These are phyloP conservation scores for Borostomias antarcticus DNA, from an alignment of 2,797 vertebrate species.

Conservation along the genomic window DNA sequence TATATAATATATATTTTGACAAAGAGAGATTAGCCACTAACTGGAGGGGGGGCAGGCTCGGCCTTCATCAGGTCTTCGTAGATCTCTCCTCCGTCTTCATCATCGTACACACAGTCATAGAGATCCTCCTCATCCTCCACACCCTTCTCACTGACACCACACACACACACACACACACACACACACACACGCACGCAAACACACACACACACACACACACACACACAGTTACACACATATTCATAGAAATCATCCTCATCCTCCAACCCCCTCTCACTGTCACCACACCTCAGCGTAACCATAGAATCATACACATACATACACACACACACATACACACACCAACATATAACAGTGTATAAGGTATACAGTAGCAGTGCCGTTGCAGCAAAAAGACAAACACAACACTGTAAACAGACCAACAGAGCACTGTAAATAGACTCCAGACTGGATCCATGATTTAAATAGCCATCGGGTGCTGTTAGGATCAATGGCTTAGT, in stretches of 20 bases:
- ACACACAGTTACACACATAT: conserved; percentile 4
- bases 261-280: background rate
- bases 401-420: background rate
- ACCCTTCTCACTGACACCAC: conserved; percentile 80
- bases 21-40: conserved; percentile 55
- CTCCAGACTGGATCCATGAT: background rate
- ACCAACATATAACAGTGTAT: too few relatives aligned
- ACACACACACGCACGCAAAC: conserved; percentile 2
- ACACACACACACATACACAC: background rate
- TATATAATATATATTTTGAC: background rate
- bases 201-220: background rate
- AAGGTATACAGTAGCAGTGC: background rate
- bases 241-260: background rate
- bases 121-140: conserved; percentile 91
- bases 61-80: conserved; percentile 98
- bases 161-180: conserved; percentile 8
- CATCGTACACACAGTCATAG: conserved; percentile 96
- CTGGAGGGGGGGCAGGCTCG: conserved; percentile 83
- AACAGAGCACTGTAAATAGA: background rate
- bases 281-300: background rate
- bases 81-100: conserved; percentile 94
- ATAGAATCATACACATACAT: background rate
- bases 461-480: background rate
- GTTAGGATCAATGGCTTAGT: background rate
- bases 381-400: background rate